Conservation (phyloP, 2,888 invertebrate genomes). For the Agriopis leucophaearia region DNA sequence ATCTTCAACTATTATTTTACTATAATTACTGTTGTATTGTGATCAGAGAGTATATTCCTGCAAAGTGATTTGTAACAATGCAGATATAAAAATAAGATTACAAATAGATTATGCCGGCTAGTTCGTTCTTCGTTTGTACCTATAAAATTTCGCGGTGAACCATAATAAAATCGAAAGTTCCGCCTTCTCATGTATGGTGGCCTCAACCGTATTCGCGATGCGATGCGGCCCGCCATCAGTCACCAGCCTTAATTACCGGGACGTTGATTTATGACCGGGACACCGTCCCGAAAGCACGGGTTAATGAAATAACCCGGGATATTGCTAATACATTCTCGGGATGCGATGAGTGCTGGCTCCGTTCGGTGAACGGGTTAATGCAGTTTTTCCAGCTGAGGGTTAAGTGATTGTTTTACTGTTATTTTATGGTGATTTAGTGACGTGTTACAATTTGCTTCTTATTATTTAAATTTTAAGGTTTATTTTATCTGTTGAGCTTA, state of each 20-base stretch:
- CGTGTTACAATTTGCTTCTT: neutral
- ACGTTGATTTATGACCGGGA: slow-evolving; percentile 60
- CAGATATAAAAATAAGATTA: no score
- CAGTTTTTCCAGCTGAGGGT: slow-evolving; percentile 23
- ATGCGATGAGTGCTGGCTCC: slow-evolving; percentile 27
- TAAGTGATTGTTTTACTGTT: neutral
- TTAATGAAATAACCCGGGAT: slow-evolving; percentile 53
- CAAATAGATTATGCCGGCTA: no score
- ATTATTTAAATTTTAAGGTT: neutral
- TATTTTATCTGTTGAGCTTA: neutral
- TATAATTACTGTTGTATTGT: no score
- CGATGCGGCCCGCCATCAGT: slow-evolving; percentile 47
- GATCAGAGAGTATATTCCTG: no score
- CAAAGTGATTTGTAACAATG: no score
- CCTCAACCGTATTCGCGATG: slow-evolving; percentile 37
- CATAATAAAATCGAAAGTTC: slow-evolving; percentile 11
- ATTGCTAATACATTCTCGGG: slow-evolving; percentile 50
- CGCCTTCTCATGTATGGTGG: slow-evolving; percentile 11
- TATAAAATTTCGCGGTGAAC: no score
- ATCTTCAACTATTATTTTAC: no score
- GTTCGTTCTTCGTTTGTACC: no score
- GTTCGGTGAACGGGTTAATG: slow-evolving; percentile 17
- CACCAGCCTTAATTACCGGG: slow-evolving; percentile 54
- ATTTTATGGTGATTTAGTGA: neutral
- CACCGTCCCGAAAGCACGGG: slow-evolving; percentile 53